Evolutionary conservation across 2,888 invertebrate species (phyloP).

Genomic region (Eupelmus urozonus): DNA sequence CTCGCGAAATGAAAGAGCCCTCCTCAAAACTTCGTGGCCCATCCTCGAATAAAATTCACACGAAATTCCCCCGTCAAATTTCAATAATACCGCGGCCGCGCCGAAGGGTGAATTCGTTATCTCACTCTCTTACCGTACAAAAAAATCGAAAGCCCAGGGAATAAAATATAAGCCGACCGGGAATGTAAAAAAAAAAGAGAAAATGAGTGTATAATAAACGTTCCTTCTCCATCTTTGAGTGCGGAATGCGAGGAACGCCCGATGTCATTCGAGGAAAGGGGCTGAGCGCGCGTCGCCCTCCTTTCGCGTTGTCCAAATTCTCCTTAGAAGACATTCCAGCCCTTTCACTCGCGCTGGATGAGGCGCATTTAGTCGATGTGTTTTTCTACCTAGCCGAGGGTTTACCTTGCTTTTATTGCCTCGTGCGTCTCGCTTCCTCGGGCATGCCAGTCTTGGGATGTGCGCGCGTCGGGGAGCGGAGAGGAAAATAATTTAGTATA

Average conservation of each 20-base stretch:
- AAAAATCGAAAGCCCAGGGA: background rate
- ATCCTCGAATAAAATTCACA: too few relatives aligned
- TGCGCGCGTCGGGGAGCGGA: too few relatives aligned
- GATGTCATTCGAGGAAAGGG: constrained; percentile 16
- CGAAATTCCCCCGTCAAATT: constrained; percentile 1
- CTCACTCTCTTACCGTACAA: background rate
- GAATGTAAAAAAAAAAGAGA: constrained; percentile 6
- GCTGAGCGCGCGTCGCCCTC: too few relatives aligned
- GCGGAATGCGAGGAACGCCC: constrained; percentile 30
- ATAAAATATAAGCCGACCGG: background rate
- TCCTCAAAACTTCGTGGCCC: too few relatives aligned
- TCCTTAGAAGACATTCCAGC: constrained; percentile 14
- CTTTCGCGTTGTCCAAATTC: constrained; percentile 31
- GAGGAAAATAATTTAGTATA: too few relatives aligned
- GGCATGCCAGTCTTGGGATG: too few relatives aligned
- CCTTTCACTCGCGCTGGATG: constrained; percentile 14
- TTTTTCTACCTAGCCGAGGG: constrained; percentile 4
- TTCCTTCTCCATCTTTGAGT: background rate
- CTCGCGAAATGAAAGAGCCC: too few relatives aligned
- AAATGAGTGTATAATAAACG: background rate
- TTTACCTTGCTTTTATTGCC: constrained; percentile 25
- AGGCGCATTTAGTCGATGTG: constrained; percentile 21
- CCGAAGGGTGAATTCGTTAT: constrained; percentile 19
- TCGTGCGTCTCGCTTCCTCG: background rate
- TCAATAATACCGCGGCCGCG: constrained; percentile 16